Conservation (phyloP, 2,113 vertebrate species). For the Alligator sinensis region DNA sequence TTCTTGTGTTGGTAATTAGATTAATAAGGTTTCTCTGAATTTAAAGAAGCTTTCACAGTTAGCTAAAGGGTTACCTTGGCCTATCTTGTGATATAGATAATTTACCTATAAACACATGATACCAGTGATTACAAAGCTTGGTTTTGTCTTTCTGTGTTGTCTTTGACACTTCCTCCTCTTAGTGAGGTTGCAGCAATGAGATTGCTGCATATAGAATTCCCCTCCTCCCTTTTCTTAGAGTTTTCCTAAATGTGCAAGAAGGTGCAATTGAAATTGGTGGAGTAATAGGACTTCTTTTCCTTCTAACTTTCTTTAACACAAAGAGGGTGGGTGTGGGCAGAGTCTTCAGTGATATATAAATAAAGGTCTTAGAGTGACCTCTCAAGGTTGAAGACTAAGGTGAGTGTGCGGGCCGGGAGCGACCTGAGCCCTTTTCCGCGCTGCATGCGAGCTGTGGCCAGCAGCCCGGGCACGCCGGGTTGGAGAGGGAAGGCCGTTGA, state of each 20-base stretch:
- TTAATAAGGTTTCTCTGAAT: slow-evolving; percentile 76
- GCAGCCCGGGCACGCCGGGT: too few relatives aligned
- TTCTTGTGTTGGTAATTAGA: slow-evolving; percentile 74
- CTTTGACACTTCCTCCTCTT: slow-evolving; percentile 65
- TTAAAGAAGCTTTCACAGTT: slow-evolving; percentile 75
- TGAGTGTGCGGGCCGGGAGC: too few relatives aligned
- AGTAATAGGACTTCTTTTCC: not conserved
- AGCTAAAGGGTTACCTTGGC: slow-evolving; percentile 60
- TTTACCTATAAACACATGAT: slow-evolving; percentile 72
- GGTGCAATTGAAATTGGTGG: not conserved
- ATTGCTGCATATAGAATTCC: not conserved
- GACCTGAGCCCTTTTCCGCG: too few relatives aligned
- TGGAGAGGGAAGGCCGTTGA: too few relatives aligned
- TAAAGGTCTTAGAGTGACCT: not conserved
- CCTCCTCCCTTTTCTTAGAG: not conserved
- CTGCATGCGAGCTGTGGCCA: too few relatives aligned
- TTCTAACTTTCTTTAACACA: not conserved
- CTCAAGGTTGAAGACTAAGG: not conserved
- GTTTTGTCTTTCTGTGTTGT: slow-evolving; percentile 40
- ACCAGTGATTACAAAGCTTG: slow-evolving; percentile 57
- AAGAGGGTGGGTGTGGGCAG: not conserved
- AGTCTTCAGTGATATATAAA: not conserved
- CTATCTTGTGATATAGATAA: slow-evolving; percentile 74
- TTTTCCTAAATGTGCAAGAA: not conserved
- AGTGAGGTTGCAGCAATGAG: not conserved